Evolutionary conservation across 35 echinoderm and acorn worm genomes (phyloP), one percentile per base, ranked within the genome.

Genomic region (Heliocidaris erythrogramma): DNA sequence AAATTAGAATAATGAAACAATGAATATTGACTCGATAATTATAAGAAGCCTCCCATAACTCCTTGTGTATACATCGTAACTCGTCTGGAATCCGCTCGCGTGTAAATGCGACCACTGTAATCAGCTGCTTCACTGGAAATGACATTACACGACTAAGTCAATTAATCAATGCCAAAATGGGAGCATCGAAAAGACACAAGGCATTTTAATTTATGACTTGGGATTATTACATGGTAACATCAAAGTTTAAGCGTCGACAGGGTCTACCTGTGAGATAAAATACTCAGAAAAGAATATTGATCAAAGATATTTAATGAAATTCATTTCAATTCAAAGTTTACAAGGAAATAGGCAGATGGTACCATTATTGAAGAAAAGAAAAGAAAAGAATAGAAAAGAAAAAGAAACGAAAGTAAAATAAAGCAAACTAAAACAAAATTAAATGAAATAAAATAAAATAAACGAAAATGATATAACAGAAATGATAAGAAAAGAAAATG

Each of bases 91-190:
- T 78, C 17, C n/a, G 27, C 21, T 3, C 18, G 21, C 8, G 65
- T 24, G 65, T 27, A 6, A 21, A 78, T n/a, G 65, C 27, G 21
- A 78, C 65, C 65, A n/a, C 65, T 78, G 27, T 78, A 78, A 78
- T 78, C n/a, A 78, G 65, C 65, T 78, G 65, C 65, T 78, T 78
- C 65, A n/a, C 65, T 78, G 65, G 65, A 78, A 78, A 78, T 78
- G 65, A 18, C 65, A 78, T 78, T 78, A 78, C 17, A 78, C 27
- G 65, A 78, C 4, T 78, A 78, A 78, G 65, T 78, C 65, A 78
- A 78, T 78, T 78, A 78, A 29, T 78, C 65, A 78, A 78, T 78
- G 65, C 65, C 65, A 78, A 78, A 78, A 27, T 78, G 14, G 65
- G 27, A 78, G 65, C 65, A 78, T 78, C 18, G 65, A 27, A 78